Evolutionary conservation across 2,113 vertebrate species (phyloP).

Genomic region (Syrrhaptes paradoxus): DNA sequence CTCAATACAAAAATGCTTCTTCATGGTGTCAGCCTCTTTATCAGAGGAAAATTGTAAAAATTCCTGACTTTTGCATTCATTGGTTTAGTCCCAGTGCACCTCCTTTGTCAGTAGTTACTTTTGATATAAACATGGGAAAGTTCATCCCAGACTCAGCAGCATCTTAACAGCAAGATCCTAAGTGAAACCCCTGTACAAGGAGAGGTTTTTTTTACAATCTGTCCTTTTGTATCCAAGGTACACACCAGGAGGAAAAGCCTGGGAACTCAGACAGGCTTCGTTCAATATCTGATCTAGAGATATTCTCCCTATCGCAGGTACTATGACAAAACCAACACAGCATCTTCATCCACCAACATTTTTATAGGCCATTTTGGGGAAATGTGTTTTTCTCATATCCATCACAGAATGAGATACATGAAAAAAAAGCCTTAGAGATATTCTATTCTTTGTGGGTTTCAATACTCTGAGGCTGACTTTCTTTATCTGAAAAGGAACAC

Average conservation of each 20-base stretch:
- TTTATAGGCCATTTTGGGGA: conserved; percentile 12
- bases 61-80: not conserved
- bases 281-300: not conserved
- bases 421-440: not conserved
- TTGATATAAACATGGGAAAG: not conserved
- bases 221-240: not conserved
- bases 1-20: not conserved
- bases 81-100: not conserved
- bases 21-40: not conserved
- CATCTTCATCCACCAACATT: not conserved
- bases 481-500: conserved; percentile 58
- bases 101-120: not conserved
- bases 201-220: not conserved
- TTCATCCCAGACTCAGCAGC: not conserved
- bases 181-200: not conserved
- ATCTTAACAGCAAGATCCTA: not conserved
- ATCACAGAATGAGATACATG: not conserved
- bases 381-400: conserved; percentile 14
- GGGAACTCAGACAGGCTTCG: not conserved
- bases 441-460: conserved; percentile 30
- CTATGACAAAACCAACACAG: not conserved
- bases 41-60: not conserved
- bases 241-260: not conserved
- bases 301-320: not conserved
- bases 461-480: conserved; percentile 24